Base-by-base conservation (phyloP, 2,113 vertebrate genomes). In the Menidia beryllina region DNA sequence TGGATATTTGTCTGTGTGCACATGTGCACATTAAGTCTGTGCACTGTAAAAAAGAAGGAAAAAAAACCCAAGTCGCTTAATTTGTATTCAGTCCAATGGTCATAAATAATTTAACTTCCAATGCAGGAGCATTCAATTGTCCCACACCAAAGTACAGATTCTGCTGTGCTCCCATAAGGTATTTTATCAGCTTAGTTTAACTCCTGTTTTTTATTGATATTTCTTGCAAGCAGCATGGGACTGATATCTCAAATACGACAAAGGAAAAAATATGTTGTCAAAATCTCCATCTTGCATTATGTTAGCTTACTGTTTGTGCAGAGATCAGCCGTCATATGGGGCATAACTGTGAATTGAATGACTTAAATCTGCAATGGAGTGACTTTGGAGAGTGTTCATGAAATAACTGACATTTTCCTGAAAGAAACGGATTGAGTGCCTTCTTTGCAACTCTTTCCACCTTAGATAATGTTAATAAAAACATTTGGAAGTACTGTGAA, bases 141-240 rank as follows among this genome's bases (percentile, higher is more conserved):
- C 64, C 65, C 55, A 82, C 21, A 68, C 66, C 72, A 83, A 83
- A 81, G 75, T 75, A 58, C 63, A 50, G 53, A 68, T 60, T 79
- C 74, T 48, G 67, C 53, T 59, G 30, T 5, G 17, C 60, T 38
- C 55, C 66, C 59, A 69, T 82, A 73, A 64, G 57, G 48, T 60
- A 70, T 73, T 83, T 86, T 65, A 81, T 85, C 63, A 74, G 70
- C 67, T 34, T 39, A 65, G 54, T 84, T 83, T 81, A 63, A 79
- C 52, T 88, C 64, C 53, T 75, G 71, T 80, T 76, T 65, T 66
- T 77, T 76, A 86, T 84, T 85, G 86, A 86, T 78, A 51, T 85
- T 81, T 60, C 71, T 74, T 55, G 27, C 71, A 69, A 78, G 64
- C 72, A 34, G 68, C 36, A 77, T 21, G 34, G 67, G 45, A 70